Conservation (phyloP, 2,797 vertebrate species). For the Sciurus vulgaris region DNA sequence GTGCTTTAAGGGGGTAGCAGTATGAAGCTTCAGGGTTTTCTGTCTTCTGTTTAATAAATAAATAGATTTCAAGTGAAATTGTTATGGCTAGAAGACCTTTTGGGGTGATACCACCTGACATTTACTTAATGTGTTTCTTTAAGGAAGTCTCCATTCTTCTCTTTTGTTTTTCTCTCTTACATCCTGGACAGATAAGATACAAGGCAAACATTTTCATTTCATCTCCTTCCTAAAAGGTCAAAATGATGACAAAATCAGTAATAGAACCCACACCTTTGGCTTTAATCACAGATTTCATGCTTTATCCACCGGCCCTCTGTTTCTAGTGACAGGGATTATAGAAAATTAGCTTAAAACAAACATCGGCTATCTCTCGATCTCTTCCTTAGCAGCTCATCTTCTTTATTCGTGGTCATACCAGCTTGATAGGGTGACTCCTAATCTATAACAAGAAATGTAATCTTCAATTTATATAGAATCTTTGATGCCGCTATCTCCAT, state of each 20-base stretch:
- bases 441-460: constrained; percentile 45
- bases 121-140: constrained; percentile 51
- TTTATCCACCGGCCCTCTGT: not conserved
- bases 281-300: not conserved
- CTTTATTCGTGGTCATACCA: constrained; percentile 29
- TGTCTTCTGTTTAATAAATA: constrained; percentile 59
- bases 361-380: not conserved
- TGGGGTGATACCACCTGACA: constrained; percentile 31
- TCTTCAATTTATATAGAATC: constrained; percentile 65
- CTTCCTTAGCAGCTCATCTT: constrained; percentile 17
- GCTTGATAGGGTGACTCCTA: constrained; percentile 2
- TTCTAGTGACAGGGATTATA: not conserved
- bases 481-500: constrained; percentile 51
- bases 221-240: constrained; percentile 60
- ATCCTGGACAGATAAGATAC: constrained; percentile 3
- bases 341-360: constrained; percentile 46
- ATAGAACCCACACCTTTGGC: constrained; percentile 27
- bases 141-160: not conserved
- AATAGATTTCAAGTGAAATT: constrained; percentile 64
- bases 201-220: constrained; percentile 67
- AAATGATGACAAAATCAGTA: constrained; percentile 58
- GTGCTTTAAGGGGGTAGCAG: not conserved
- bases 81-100: constrained; percentile 25
- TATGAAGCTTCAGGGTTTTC: not conserved
- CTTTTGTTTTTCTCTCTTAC: not conserved